Conservation (phyloP, 2,888 invertebrate species). For the Melieria crassipennis region DNA sequence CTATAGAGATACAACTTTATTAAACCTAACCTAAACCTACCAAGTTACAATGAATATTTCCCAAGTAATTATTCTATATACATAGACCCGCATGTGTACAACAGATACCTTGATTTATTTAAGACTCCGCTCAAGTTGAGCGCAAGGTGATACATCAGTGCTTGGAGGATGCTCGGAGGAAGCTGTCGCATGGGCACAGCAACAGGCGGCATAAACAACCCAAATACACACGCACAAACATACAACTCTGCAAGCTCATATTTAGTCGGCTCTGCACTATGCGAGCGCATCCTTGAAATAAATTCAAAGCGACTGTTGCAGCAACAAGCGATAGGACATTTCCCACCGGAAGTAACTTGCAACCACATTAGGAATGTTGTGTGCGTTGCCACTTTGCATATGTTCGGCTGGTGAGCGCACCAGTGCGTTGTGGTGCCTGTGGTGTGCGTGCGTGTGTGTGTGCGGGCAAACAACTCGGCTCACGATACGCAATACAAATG, state of each 20-base stretch:
- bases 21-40: too few relatives aligned
- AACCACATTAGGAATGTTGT: neutral
- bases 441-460: neutral
- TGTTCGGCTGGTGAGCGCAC: neutral
- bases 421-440: neutral
- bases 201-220: neutral
- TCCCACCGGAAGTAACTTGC: conserved; percentile 13
- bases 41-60: too few relatives aligned
- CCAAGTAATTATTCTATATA: too few relatives aligned
- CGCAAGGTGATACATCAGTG: too few relatives aligned
- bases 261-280: neutral
- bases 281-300: too few relatives aligned
- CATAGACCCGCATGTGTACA: too few relatives aligned
- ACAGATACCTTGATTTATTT: too few relatives aligned
- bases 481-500: neutral
- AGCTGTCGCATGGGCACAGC: too few relatives aligned
- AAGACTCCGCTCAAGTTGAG: too few relatives aligned
- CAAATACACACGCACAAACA: neutral
- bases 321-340: conserved; percentile 7
- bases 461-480: neutral
- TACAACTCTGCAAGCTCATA: neutral
- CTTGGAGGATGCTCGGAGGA: too few relatives aligned
- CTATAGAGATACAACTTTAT: too few relatives aligned
- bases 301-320: neutral
- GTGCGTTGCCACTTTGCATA: neutral